phyloP scores from a whole-genome alignment of 2,888 invertebrate species.

The Eutolmus rufibarbis region DNA sequence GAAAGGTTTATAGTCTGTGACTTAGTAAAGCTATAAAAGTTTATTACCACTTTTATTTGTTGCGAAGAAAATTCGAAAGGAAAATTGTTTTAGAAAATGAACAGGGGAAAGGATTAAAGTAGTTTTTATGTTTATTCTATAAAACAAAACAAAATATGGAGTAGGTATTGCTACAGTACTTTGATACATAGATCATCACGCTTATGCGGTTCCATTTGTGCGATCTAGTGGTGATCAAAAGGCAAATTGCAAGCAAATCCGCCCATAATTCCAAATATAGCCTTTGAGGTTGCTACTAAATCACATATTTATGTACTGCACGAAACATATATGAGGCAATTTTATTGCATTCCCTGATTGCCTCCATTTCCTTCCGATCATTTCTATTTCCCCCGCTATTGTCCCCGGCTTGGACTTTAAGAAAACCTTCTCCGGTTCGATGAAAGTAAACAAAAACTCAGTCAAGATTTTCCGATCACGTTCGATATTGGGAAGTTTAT shows the following conservation, averaged over 20 bases:
- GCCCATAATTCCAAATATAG: conserved; percentile 19
- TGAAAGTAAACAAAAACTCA: conserved; percentile 21
- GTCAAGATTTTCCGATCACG: background rate
- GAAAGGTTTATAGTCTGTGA: background rate
- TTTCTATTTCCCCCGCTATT: background rate
- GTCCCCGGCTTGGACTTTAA: background rate
- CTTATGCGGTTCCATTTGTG: background rate
- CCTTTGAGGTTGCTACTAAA: background rate
- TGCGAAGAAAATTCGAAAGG: background rate
- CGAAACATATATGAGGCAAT: background rate
- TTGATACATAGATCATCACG: background rate
- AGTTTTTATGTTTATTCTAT: background rate
- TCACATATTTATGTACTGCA: background rate
- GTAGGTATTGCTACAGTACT: background rate
- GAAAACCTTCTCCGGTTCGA: background rate
- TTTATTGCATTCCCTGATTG: conserved; percentile 3
- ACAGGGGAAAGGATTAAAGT: background rate
- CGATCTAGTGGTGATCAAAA: background rate
- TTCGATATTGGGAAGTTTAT: conserved; percentile 30
- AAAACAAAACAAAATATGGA: background rate
- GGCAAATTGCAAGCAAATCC: background rate
- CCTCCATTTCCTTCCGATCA: conserved; percentile 23
- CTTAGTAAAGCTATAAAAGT: background rate
- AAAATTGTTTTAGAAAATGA: background rate
- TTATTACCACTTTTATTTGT: background rate